Percentiles rank a stretch among this genome's conserved stretches.
Evolutionary conservation across 2,888 invertebrate species (phyloP).

Genomic region (Dasysyrphus albostriatus): DNA sequence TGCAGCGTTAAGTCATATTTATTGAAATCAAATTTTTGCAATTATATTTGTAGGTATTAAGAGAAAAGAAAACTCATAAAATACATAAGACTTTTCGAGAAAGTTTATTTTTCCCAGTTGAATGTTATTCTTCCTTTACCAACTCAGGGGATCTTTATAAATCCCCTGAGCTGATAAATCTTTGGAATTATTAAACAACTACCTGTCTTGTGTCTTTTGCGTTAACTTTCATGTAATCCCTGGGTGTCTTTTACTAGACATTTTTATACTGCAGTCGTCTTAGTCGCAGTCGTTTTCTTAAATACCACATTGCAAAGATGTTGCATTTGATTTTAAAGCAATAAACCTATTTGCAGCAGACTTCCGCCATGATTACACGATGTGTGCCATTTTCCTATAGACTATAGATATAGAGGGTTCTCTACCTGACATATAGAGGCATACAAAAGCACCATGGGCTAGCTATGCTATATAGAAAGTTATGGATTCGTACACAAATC

Average conservation of each 20-base stretch:
- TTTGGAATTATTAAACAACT: slow-evolving; percentile 40
- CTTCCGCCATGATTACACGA: not conserved
- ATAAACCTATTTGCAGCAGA: not conserved
- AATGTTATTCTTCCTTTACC: not conserved
- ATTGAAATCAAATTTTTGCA: slow-evolving; percentile 28
- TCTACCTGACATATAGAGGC: not conserved
- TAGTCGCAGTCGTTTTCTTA: not conserved
- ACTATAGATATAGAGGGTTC: not conserved
- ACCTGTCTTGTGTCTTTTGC: slow-evolving; percentile 18
- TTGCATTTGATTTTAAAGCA: slow-evolving; percentile 14
- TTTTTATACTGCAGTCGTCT: slow-evolving; percentile 12
- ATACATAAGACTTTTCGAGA: not conserved
- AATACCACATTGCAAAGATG: not conserved
- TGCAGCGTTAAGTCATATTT: slow-evolving; percentile 3
- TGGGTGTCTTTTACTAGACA: not conserved
- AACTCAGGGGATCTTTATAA: slow-evolving; percentile 7
- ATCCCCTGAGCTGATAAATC: slow-evolving; percentile 35
- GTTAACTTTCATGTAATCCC: slow-evolving; percentile 30
- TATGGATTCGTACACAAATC: too few species aligned
- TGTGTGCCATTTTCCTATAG: not conserved
- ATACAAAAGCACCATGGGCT: too few species aligned
- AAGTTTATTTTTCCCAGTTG: slow-evolving; percentile 2
- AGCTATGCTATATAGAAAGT: too few species aligned
- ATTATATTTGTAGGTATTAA: slow-evolving; percentile 5
- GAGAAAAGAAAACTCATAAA: not conserved